Percentiles rank a stretch among this genome's conserved stretches.
Evolutionary conservation across 2,888 invertebrate genomes (phyloP).

Genomic region (Scaptomyza tumidula): DNA sequence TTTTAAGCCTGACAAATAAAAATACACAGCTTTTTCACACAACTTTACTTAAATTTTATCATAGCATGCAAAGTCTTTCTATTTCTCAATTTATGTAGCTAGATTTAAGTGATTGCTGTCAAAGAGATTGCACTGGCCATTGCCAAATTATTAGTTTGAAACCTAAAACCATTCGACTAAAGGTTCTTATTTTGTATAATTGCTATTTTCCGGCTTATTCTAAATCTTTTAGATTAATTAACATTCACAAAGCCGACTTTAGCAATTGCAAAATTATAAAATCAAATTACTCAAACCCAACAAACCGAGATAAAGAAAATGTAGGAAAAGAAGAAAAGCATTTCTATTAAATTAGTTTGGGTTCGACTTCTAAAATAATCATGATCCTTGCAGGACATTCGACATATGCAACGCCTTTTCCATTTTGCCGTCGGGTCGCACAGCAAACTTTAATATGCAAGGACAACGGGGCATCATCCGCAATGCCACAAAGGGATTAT

Average conservation of each 20-base stretch:
- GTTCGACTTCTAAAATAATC: constrained; percentile 20
- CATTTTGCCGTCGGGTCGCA: neutral
- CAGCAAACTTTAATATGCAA: constrained; percentile 47
- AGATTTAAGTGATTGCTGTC: no score
- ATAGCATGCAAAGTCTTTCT: no score
- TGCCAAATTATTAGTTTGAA: neutral
- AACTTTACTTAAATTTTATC: no score
- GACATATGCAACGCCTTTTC: constrained; percentile 44
- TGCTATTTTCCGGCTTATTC: neutral
- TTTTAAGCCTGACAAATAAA: no score
- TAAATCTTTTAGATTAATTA: constrained; percentile 49
- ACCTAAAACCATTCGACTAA: neutral
- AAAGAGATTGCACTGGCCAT: no score
- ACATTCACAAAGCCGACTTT: constrained; percentile 24
- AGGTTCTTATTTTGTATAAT: neutral
- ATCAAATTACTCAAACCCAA: constrained; percentile 29
- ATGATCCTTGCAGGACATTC: constrained; percentile 33
- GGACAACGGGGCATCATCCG: constrained; percentile 42
- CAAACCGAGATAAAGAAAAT: neutral
- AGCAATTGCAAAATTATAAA: constrained; percentile 23
- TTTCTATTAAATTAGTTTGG: constrained; percentile 45
- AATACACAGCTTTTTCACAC: no score
- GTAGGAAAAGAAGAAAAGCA: neutral
- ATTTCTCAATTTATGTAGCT: no score
- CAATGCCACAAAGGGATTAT: constrained; percentile 52